These are phyloP conservation scores for Lepidonotus clava DNA, from an alignment of 2,888 invertebrate species.

Conservation along the genomic window DNA sequence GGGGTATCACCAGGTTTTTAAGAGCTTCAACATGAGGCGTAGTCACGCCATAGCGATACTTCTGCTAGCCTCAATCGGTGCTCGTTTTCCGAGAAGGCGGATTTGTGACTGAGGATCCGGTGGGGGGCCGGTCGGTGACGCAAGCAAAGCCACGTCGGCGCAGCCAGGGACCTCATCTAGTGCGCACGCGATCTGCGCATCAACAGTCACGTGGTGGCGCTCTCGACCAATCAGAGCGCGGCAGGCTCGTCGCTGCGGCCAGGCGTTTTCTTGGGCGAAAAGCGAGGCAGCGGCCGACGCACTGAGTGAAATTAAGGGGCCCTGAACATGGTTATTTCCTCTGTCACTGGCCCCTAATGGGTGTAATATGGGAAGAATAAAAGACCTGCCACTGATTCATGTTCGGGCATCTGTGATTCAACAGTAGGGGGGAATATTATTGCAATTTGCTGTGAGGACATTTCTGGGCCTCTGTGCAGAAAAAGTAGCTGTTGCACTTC, in stretches of 20 bases:
- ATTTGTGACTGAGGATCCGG: conserved; percentile 2
- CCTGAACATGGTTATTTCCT: too few relatives aligned
- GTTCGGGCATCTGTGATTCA: too few relatives aligned
- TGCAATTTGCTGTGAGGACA: too few relatives aligned
- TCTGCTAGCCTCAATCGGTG: background rate
- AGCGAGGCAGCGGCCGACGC: background rate
- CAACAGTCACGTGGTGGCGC: conserved; percentile 26
- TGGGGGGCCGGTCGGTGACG: background rate
- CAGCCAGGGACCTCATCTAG: too few relatives aligned
- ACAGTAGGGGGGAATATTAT: too few relatives aligned
- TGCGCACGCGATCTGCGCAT: conserved; percentile 35
- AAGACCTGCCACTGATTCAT: too few relatives aligned
- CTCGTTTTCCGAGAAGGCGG: background rate
- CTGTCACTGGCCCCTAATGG: too few relatives aligned
- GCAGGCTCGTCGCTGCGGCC: background rate
- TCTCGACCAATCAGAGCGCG: background rate
- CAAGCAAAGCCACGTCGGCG: background rate
- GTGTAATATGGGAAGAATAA: too few relatives aligned
- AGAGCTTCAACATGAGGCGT: background rate
- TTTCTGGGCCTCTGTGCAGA: too few relatives aligned
- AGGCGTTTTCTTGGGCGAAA: background rate
- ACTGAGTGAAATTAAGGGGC: too few relatives aligned
- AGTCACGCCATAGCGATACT: background rate
- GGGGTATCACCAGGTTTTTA: too few relatives aligned
- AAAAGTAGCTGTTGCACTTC: too few relatives aligned